Base-by-base conservation (phyloP, 2,888 invertebrate species). In the Carpatolechia fugitivella region DNA sequence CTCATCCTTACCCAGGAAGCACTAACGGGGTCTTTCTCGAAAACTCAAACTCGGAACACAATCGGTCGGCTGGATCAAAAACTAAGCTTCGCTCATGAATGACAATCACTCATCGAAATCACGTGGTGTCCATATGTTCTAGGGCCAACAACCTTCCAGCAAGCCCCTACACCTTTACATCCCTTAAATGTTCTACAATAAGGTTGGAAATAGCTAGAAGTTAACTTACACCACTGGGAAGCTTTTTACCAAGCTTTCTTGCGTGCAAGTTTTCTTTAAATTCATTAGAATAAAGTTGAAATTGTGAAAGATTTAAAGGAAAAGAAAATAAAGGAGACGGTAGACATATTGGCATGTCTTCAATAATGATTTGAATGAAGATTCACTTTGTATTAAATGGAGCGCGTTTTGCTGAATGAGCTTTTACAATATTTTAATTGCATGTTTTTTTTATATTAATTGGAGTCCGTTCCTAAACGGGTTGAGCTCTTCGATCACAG, bases 121-220 rank as follows among this genome's bases (percentile, higher is more conserved):
- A 77, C 74, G 72, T 78, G 78, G 65, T 30, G 55, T 52, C 65
- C 79, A 78, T 61, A 78, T 79, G 79, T 60, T 54, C 51, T 58
- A 66, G 69, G 78, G 78, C 78, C 79, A 74, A 69, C 78, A 77
- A 68, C 78, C 78, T 77, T 62, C 64, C 30, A 14, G 56, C 68
- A 62, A 64, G 54, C 52, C 55, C 52, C 50, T 31, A 41, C 51
- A 49, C 6, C 8, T 55, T 40, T 63, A 52, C 14, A 7, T 5
- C 7, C 5, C n/a, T 11, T 49, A 11, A 18, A 44, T 16, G 0
- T 11, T 11, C 5, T 4, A n/a, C 1, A 3, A 29, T 47, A 47
- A 47, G 31, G 31, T 47, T 11, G 31, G 30, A 13, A 44, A 13
- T 44, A n/a, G 44, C 24, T 14, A n/a, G 29, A 44, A 44, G 20